Percentiles rank a stretch among this genome's conserved stretches.
These are phyloP conservation scores for Antheraea mylitta DNA, from an alignment of 1,140 invertebrate species.

Conservation along the genomic window DNA sequence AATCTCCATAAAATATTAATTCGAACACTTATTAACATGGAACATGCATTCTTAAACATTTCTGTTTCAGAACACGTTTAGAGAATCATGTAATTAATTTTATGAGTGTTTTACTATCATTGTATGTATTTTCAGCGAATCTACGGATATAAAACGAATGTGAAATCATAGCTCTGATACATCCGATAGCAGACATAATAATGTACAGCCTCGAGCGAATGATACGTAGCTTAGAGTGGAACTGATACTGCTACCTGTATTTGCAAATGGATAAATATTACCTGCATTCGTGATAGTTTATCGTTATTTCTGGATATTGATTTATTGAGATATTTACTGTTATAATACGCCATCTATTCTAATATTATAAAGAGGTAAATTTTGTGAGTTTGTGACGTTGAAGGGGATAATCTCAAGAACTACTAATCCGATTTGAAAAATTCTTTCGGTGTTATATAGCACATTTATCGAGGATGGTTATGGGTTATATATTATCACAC, in stretches of 20 bases:
- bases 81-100: neutral
- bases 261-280: slow-evolving; percentile 2
- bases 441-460: too few relatives aligned
- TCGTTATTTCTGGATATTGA: neutral
- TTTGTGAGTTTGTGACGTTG: too few relatives aligned
- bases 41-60: neutral
- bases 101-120: neutral
- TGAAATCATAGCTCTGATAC: neutral
- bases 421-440: too few relatives aligned
- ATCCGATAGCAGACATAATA: slow-evolving; percentile 18
- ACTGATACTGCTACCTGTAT: slow-evolving; percentile 16
- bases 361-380: too few relatives aligned
- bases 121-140: neutral
- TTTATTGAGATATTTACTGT: neutral
- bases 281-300: neutral
- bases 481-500: too few relatives aligned
- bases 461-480: too few relatives aligned
- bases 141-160: neutral
- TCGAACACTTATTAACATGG: neutral
- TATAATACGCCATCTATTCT: neutral
- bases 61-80: neutral
- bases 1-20: neutral
- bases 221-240: slow-evolving; percentile 25
- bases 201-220: slow-evolving; percentile 35
- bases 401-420: too few relatives aligned